Conservation (phyloP, 2,888 invertebrate genomes). For the Argyresthia goedartella region DNA sequence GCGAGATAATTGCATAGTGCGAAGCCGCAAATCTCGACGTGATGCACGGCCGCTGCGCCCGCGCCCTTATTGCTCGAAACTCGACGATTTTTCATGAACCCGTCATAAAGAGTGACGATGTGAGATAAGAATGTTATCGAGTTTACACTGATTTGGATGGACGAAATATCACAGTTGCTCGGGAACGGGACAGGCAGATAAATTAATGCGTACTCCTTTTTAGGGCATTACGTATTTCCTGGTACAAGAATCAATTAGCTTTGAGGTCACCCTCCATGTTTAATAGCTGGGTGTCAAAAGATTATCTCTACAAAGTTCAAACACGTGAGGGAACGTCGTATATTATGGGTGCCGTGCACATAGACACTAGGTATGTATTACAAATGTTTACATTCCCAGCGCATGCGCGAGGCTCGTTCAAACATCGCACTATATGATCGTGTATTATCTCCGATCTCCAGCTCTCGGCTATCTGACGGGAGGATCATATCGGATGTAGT, state of each 20-base stretch:
- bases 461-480: constrained; percentile 23
- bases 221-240: neutral
- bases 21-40: constrained; percentile 34
- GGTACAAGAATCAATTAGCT: neutral
- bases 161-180: constrained; percentile 13
- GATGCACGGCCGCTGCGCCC: neutral
- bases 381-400: constrained; percentile 40
- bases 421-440: constrained; percentile 16
- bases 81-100: constrained; percentile 13
- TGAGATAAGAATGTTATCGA: constrained; percentile 17
- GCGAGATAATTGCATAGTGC: constrained; percentile 35
- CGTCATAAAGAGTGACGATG: constrained; percentile 5
- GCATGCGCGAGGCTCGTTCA: constrained; percentile 1
- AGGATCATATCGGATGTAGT: constrained; percentile 32
- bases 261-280: neutral
- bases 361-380: constrained; percentile 8
- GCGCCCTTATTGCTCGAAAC: constrained; percentile 12
- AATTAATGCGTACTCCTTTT: neutral
- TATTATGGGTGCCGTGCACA: neutral
- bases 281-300: neutral
- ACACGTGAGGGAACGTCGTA: neutral
- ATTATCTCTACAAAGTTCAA: neutral
- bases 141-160: constrained; percentile 20
- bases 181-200: neutral
- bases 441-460: constrained; percentile 29